A percentile compares a stretch with the other conserved stretches of the same genome.
Evolutionary conservation across 2,888 invertebrate species (phyloP).

Genomic region (Allophyes oxyacanthae): DNA sequence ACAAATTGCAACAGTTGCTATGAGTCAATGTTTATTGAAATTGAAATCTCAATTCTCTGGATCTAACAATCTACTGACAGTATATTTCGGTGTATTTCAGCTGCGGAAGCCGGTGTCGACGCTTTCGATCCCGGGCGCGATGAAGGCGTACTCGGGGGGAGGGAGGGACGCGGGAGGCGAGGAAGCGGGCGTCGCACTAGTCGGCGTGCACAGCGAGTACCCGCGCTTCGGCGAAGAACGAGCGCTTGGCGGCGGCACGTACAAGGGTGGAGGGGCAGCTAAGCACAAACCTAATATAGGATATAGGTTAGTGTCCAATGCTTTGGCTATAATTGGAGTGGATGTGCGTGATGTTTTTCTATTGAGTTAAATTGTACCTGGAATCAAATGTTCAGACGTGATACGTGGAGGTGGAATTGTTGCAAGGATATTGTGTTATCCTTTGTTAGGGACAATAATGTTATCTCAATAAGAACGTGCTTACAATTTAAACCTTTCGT

Average conservation of each 20-base stretch:
- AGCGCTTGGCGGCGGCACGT: conserved; percentile 93
- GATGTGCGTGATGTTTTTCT: conserved; percentile 46
- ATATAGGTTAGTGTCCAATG: conserved; percentile 89
- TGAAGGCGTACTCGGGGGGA: conserved; percentile 93
- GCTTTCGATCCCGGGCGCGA: conserved; percentile 98
- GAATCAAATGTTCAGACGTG: conserved; percentile 24
- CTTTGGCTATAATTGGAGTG: conserved; percentile 60
- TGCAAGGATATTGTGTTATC: conserved; percentile 25
- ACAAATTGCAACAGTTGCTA: conserved; percentile 25
- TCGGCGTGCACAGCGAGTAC: conserved; percentile 97
- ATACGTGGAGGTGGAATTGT: neutral
- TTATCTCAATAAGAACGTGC: conserved; percentile 7
- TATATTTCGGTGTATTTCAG: conserved; percentile 88
- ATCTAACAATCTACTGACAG: conserved; percentile 41
- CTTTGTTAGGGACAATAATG: neutral
- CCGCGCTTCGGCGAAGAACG: conserved; percentile 97
- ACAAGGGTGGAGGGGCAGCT: conserved; percentile 92
- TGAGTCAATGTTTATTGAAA: conserved; percentile 34
- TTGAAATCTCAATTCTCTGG: conserved; percentile 41
- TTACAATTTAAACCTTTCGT: too few relatives aligned
- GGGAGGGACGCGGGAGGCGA: conserved; percentile 91
- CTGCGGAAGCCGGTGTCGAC: conserved; percentile 99
- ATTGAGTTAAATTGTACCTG: conserved; percentile 45
- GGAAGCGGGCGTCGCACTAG: conserved; percentile 96
- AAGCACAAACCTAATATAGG: conserved; percentile 98